A percentile compares a stretch with the other conserved stretches of the same genome.
phyloP scores from a whole-genome alignment of 2,113 vertebrate species.

The Sigmodon hispidus region DNA sequence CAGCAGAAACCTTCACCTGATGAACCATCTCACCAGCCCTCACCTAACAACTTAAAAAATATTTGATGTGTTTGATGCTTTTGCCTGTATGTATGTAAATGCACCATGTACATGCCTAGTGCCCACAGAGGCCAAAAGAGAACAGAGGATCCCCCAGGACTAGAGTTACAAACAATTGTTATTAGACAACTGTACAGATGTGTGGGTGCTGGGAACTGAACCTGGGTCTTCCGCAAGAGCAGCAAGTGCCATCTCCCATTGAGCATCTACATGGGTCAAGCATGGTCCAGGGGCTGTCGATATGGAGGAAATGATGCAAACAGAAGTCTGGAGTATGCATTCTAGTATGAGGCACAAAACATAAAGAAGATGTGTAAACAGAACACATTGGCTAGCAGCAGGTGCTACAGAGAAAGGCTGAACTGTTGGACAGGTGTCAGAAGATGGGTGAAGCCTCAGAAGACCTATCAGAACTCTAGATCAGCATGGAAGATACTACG shows the following conservation, averaged over 20 bases:
- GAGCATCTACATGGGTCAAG: not conserved
- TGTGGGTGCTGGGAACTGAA: not conserved
- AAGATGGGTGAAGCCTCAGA: not conserved
- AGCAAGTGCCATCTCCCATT: not conserved
- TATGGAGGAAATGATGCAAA: not conserved
- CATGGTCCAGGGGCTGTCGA: accelerated
- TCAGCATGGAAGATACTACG: not conserved
- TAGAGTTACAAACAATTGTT: not conserved
- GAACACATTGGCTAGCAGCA: not conserved
- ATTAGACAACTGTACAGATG: not conserved
- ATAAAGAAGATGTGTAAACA: not conserved
- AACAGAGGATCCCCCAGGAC: not conserved
- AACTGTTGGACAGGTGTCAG: accelerated
- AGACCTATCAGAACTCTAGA: not conserved
- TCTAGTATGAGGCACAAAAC: not conserved
- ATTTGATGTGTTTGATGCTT: too few relatives aligned
- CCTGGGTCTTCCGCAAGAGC: not conserved
- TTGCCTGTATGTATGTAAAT: not conserved
- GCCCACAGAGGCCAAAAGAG: too few relatives aligned
- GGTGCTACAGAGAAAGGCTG: not conserved
- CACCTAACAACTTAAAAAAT: not conserved
- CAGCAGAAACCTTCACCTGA: not conserved
- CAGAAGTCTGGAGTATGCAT: not conserved
- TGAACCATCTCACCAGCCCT: not conserved
- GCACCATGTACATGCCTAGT: not conserved